Evolutionary conservation across 2,113 vertebrate species (phyloP).

Genomic region (Sturnus vulgaris): DNA sequence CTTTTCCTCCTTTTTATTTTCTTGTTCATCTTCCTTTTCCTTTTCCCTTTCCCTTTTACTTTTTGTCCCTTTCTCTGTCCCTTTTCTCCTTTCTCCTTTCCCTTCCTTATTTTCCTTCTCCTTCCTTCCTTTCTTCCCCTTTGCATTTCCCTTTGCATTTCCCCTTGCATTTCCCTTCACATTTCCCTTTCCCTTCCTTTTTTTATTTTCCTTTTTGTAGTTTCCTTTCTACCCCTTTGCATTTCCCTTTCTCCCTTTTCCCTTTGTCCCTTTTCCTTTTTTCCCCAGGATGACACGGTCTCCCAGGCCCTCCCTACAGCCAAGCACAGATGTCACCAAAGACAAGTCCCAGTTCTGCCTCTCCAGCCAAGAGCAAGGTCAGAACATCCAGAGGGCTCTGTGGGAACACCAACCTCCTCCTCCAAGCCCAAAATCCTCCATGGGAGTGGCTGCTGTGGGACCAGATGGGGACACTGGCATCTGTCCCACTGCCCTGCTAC

Average conservation of each 20-base stretch:
- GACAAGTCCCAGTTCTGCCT: background rate
- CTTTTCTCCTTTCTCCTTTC: background rate
- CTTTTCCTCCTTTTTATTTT: background rate
- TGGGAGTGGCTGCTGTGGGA: background rate
- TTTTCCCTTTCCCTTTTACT: background rate
- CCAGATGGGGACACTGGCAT: background rate
- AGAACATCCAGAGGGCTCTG: rapidly evolving
- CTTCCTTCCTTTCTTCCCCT: background rate
- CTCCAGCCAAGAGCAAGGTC: background rate
- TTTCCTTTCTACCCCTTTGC: background rate
- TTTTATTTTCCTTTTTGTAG: background rate
- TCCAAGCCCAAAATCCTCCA: background rate
- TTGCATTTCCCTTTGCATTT: background rate
- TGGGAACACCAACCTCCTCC: background rate
- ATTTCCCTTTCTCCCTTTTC: background rate
- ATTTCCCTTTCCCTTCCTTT: too few relatives aligned
- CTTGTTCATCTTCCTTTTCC: background rate
- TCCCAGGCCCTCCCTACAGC: background rate
- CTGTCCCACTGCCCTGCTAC: background rate
- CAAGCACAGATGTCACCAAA: background rate
- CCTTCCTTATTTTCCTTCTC: background rate
- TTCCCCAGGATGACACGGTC: background rate
- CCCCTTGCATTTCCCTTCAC: background rate
- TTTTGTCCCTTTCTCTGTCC: background rate
- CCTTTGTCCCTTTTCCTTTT: background rate